Evolutionary conservation across 2,888 invertebrate species (phyloP).

Genomic region (Pammene fasciana): DNA sequence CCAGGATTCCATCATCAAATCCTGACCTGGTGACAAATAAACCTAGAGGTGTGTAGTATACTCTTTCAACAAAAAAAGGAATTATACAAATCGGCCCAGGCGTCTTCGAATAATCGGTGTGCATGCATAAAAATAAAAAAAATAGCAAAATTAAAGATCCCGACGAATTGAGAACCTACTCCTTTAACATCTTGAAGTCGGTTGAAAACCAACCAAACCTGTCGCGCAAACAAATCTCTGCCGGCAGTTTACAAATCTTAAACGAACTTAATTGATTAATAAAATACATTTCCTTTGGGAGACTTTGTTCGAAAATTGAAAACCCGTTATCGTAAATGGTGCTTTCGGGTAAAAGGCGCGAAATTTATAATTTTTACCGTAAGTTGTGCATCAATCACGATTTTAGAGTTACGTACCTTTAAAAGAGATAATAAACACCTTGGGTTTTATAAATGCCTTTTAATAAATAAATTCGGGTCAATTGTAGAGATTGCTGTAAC

Average conservation of each 20-base stretch:
- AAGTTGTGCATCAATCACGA: constrained; percentile 56
- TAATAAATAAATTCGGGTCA: too few relatives aligned
- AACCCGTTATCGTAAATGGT: constrained; percentile 73
- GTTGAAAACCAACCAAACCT: background rate
- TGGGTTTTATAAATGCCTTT: background rate
- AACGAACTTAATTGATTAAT: constrained; percentile 33
- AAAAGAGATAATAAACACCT: background rate
- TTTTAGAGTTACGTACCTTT: constrained; percentile 7
- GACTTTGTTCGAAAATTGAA: constrained; percentile 60
- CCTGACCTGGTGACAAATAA: too few relatives aligned
- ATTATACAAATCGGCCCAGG: background rate
- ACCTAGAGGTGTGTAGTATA: too few relatives aligned
- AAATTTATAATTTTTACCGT: constrained; percentile 71
- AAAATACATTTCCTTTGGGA: constrained; percentile 36
- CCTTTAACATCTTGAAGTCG: too few relatives aligned
- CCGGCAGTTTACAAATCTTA: constrained; percentile 5
- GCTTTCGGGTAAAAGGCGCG: constrained; percentile 69
- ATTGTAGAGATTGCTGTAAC: too few relatives aligned
- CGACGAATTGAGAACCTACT: too few relatives aligned
- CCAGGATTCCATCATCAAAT: too few relatives aligned
- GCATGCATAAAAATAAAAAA: too few relatives aligned
- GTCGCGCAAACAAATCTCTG: constrained; percentile 2
- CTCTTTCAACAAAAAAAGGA: too few relatives aligned
- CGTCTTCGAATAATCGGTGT: too few relatives aligned
- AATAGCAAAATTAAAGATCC: too few relatives aligned